Base-by-base conservation (phyloP, 2,113 vertebrate genomes). In the Urocitellus parryii region DNA sequence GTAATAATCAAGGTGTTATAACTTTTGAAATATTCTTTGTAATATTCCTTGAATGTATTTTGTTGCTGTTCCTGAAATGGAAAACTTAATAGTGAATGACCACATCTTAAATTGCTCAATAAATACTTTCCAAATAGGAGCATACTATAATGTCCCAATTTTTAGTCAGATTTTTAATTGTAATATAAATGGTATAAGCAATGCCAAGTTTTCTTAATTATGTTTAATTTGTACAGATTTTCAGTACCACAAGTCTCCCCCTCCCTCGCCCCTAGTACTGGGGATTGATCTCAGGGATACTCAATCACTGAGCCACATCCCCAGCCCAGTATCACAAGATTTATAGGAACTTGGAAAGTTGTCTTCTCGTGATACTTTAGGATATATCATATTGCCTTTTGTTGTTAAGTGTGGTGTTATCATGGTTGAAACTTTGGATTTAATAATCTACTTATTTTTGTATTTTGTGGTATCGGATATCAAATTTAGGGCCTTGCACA, bases 191-290 rank as follows among this genome's bases (percentile, higher is more conserved):
- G 79, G 29, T 89, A 37, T 95, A 83, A 97, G 37, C 78, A 51
- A 84, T 92, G 42, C 95, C 86, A 95, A 12, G 72, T n/a, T 65
- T 90, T 93, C 84, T 95, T 93, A 90, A 89, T 95, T 2, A 20
- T 94, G 92, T 83, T 95, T 88, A 92, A 96, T 90, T 78, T 95
- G 85, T 88, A 79, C 96, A 94, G 96, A 93, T 94, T 98, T 98
- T 95, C 78, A 92, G 42, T 70, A 91, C 94, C 88, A 89, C 96
- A 97, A 27, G 51, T 12, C 12, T 51, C 48, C 48, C 48, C 48
- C 45, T 45, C 45, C 48, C 12, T 51, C 10, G 10, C 48, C 48
- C 48, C 12, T 51, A 45, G 45, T 51, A 51, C 48, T 51, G 48
- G 48, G 48, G 48, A 51, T 51, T 51, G 48, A 51, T 12, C 51